These are phyloP conservation scores for Psilanteris sp. DNA, from an alignment of 1,140 invertebrate genomes.

Conservation along the genomic window DNA sequence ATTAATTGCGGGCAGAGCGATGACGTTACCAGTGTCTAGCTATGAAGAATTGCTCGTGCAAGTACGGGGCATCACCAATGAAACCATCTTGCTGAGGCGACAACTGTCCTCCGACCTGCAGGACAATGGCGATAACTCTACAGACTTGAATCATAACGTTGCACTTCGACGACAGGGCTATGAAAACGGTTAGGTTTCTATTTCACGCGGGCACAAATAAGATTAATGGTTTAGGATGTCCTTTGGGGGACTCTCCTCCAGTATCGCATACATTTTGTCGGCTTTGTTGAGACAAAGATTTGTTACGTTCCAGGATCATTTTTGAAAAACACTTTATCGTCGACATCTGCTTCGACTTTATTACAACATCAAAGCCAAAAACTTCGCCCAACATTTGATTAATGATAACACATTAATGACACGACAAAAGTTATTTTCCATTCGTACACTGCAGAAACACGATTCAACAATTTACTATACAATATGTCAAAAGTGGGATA, in stretches of 20 bases:
- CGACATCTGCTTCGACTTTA: too few species aligned
- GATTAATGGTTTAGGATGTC: constrained; percentile 35
- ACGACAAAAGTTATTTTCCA: too few species aligned
- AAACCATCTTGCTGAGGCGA: constrained; percentile 77
- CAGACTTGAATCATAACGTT: constrained; percentile 74
- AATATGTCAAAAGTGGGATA: too few species aligned
- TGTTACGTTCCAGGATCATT: too few species aligned
- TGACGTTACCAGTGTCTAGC: constrained; percentile 81
- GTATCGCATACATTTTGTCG: too few species aligned
- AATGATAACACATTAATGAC: too few species aligned
- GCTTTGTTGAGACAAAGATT: too few species aligned
- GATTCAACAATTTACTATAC: too few species aligned
- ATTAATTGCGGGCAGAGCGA: constrained; percentile 62
- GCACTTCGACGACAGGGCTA: constrained; percentile 68
- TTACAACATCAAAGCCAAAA: too few species aligned
- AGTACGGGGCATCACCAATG: constrained; percentile 80
- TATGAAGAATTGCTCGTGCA: constrained; percentile 81
- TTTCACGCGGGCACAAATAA: constrained; percentile 15
- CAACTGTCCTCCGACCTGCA: constrained; percentile 75
- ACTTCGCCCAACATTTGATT: too few species aligned
- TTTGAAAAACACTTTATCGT: too few species aligned
- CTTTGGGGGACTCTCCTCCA: neutral
- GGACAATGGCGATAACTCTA: constrained; percentile 64
- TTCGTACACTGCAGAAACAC: too few species aligned
- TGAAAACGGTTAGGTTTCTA: constrained; percentile 66